phyloP scores from a whole-genome alignment of 1,140 invertebrate genomes.

The Sipha flava region DNA sequence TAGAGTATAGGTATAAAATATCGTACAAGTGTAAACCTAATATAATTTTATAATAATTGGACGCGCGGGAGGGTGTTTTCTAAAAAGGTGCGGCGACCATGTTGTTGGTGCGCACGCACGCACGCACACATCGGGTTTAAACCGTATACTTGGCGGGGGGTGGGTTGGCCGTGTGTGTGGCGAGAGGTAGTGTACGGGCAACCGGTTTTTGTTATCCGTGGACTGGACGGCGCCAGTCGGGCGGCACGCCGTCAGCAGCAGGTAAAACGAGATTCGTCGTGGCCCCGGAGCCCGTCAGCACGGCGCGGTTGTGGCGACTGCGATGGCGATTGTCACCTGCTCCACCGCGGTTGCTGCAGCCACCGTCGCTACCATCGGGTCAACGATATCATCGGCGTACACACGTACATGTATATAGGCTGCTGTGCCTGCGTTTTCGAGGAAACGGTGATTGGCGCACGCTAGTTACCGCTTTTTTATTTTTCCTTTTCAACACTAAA shows the following conservation, averaged over 20 bases:
- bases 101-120: background rate
- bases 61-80: slow-evolving; percentile 15
- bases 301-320: background rate
- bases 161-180: background rate
- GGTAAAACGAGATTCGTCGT: slow-evolving; percentile 14
- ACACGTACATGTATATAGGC: too few species aligned
- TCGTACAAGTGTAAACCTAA: background rate
- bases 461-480: background rate
- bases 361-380: background rate
- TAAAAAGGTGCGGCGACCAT: slow-evolving; percentile 25
- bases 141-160: slow-evolving; percentile 2
- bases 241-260: slow-evolving; percentile 3
- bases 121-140: slow-evolving; percentile 14
- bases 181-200: background rate
- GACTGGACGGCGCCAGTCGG: slow-evolving; percentile 22
- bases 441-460: background rate
- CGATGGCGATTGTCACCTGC: background rate
- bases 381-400: background rate
- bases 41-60: background rate
- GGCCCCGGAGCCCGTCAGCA: background rate
- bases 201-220: slow-evolving; percentile 31
- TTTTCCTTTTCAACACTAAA: background rate
- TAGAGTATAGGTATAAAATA: background rate
- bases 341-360: background rate
- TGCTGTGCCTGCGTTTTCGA: background rate